A percentile compares a stretch with the other conserved stretches of the same genome.
Conservation (phyloP, 1,140 invertebrate species). For the Cydia strobilella region DNA sequence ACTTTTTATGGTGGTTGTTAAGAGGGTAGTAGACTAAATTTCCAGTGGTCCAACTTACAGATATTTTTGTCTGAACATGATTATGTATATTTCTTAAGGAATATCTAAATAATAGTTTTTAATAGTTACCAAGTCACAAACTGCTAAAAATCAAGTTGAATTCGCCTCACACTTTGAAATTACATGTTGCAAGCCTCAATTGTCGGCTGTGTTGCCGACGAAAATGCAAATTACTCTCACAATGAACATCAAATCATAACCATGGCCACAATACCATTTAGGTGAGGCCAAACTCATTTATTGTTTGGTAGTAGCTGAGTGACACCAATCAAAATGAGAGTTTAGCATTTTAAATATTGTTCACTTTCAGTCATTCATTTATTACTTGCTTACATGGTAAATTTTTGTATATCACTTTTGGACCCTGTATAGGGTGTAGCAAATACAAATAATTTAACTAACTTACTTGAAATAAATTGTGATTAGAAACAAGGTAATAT, state of each 20-base stretch:
- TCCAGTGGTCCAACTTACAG: too few species aligned
- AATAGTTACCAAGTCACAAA: background rate
- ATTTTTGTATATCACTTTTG: too few species aligned
- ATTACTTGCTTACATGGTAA: too few species aligned
- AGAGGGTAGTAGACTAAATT: too few species aligned
- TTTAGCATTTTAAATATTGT: background rate
- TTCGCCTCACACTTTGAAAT: conserved; percentile 13
- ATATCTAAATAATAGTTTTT: background rate
- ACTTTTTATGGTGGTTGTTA: too few species aligned
- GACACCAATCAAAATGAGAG: background rate
- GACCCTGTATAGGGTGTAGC: too few species aligned
- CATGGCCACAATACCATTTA: conserved; percentile 45
- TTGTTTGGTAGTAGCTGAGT: background rate
- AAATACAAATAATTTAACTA: too few species aligned
- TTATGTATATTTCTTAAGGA: too few species aligned
- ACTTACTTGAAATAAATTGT: background rate
- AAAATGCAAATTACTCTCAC: conserved; percentile 61
- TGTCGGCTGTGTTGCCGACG: conserved; percentile 44
- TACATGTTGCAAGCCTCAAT: conserved; percentile 40
- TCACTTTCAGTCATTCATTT: too few species aligned
- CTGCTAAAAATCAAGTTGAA: background rate
- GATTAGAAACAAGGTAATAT: background rate
- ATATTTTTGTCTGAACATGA: too few species aligned
- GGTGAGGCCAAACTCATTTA: conserved; percentile 51
- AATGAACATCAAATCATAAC: conserved; percentile 57